Conservation (phyloP, 2,797 vertebrate genomes). For the Anguilla anguilla region DNA sequence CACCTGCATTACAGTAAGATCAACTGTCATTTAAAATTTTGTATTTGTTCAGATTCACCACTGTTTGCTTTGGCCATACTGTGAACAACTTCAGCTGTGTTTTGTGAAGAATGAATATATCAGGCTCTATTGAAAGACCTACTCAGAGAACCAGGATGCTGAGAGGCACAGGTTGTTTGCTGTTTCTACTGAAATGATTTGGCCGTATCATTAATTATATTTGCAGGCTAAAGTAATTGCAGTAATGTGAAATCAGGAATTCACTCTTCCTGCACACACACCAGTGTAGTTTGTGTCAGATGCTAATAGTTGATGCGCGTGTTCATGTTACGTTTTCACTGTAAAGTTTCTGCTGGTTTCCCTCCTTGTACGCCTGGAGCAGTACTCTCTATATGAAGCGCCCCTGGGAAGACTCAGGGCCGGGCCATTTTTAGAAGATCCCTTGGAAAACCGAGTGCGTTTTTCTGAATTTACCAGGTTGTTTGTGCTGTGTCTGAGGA, state of each 20-base stretch:
- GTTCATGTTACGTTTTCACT: not conserved
- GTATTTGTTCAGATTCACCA: not conserved
- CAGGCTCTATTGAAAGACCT: not conserved
- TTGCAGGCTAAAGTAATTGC: not conserved
- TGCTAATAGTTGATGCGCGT: not conserved
- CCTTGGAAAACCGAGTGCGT: not conserved
- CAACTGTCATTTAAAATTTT: not conserved
- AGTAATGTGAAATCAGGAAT: not conserved
- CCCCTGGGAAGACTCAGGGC: not conserved
- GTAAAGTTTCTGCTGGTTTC: not conserved
- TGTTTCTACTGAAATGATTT: not conserved
- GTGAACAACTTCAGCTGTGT: not conserved
- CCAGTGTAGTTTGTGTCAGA: not conserved
- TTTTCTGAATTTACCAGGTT: not conserved
- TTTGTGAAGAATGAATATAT: not conserved
- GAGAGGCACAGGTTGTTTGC: not conserved
- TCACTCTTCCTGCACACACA: not conserved
- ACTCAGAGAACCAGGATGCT: not conserved
- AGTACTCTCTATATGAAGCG: not conserved
- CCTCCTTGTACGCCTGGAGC: not conserved
- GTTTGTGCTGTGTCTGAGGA: not conserved
- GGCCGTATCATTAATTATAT: not conserved
- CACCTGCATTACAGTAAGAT: not conserved
- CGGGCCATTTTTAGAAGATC: slow-evolving; percentile 9
- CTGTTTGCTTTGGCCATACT: not conserved